phyloP scores from a whole-genome alignment of 2,113 vertebrate genomes.

The Turnix velox region DNA sequence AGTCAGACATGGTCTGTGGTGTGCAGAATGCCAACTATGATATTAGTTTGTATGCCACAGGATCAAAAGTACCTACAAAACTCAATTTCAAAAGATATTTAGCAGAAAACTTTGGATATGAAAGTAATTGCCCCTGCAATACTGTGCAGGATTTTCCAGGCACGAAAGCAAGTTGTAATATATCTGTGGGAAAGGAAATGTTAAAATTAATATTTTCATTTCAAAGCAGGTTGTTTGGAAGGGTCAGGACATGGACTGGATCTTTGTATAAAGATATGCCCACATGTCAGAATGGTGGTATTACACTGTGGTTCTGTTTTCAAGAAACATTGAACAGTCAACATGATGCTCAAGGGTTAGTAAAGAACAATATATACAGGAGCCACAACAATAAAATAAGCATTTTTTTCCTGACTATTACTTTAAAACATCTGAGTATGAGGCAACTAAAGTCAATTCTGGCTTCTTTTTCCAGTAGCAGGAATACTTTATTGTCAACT shows the following conservation, averaged over 20 bases:
- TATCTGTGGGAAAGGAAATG: not conserved
- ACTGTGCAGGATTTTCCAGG: not conserved
- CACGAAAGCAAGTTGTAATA: not conserved
- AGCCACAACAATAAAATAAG: not conserved
- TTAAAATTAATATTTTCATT: not conserved
- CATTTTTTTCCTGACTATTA: not conserved
- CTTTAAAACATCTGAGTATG: constrained; percentile 6
- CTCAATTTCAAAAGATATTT: not conserved
- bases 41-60: not conserved
- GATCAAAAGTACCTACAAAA: not conserved
- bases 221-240: not conserved
- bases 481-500: not conserved
- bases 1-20: not conserved
- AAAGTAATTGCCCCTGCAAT: not conserved
- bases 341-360: not conserved
- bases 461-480: not conserved
- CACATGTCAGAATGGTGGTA: not conserved
- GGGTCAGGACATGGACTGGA: not conserved
- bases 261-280: not conserved
- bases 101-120: not conserved
- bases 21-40: not conserved
- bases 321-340: not conserved
- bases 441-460: not conserved
- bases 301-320: not conserved
- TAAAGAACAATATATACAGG: not conserved